Evolutionary conservation across 2,888 invertebrate genomes (phyloP), one percentile per base, ranked within the genome.

Genomic region (Plemyria rubiginata): DNA sequence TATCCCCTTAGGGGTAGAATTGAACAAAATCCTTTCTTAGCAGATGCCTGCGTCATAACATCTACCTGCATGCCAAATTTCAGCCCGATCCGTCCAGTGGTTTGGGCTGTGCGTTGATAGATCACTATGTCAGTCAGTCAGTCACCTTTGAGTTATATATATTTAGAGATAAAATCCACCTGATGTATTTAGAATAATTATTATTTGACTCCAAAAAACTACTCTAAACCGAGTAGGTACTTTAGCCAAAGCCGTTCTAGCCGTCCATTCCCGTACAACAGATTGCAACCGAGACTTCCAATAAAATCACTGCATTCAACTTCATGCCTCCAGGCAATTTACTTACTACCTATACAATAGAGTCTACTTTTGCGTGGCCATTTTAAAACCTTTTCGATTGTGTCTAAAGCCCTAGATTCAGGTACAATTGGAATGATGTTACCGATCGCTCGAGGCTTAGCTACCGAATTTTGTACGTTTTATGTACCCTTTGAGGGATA

Each of bases 371-470:
- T 28, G 54, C 7, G 36, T 58, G 46, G 62, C 38, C 38, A 58
- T 40, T 45, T 16, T 51, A 54, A 53, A 61, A 53, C 52, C 56
- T 45, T 64, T 60, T 53, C 32, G 50, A 63, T 63, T 70, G 70
- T 71, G 62, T 73, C 74, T 69, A 75, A 71, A 64, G 60, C 71
- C 56, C 66, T 68, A 68, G 66, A 60, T 65, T 66, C 60, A 62
- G 66, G 66, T 63, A 60, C 68, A 62, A 62, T 60, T 53, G 6
- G 58, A 49, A 69, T 60, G 66, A 54, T 62, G 65, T 67, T 63
- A 61, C 66, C 40, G 59, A 71, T 60, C 65, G 71, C 70, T 60
- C 38, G 62, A 57, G 71, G 69, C 66, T 67, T 49, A 58, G 65
- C 66, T 66, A 60, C 69, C 51, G 65, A 50, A 61, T 69, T 63